These are phyloP conservation scores for Mungos mungo DNA, from an alignment of 2,113 vertebrate species.

Conservation along the genomic window DNA sequence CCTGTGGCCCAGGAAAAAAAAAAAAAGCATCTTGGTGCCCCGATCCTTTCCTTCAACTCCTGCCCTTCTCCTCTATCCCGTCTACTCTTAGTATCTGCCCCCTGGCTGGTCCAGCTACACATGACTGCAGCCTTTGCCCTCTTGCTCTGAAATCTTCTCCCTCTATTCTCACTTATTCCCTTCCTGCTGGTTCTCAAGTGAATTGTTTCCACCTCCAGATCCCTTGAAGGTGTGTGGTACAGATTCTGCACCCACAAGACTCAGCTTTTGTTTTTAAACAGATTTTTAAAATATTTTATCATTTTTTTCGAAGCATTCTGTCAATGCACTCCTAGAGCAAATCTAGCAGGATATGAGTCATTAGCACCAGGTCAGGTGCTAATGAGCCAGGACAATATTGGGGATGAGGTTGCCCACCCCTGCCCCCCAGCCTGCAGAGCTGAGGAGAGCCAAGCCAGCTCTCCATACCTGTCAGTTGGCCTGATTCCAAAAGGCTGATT, in stretches of 20 bases:
- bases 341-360: not conserved
- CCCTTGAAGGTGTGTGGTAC: not conserved
- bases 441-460: not conserved
- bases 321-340: not conserved
- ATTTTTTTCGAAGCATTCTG: not conserved
- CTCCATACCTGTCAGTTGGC: not conserved
- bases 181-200: not conserved
- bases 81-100: not conserved
- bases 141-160: not conserved
- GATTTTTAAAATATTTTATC: not conserved
- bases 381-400: not conserved
- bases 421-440: not conserved
- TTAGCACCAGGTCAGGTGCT: not conserved
- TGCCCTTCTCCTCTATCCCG: not conserved
- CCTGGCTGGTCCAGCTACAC: not conserved
- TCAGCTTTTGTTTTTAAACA: not conserved
- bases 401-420: not conserved
- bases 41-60: accelerated
- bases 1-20: not conserved
- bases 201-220: not conserved
- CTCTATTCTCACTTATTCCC: not conserved
- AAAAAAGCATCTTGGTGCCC: not conserved
- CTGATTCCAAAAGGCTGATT: not conserved
- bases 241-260: not conserved
- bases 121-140: not conserved